These are phyloP conservation scores for Magallana ariakensis DNA, from an alignment of 1,140 invertebrate species.

Conservation along the genomic window DNA sequence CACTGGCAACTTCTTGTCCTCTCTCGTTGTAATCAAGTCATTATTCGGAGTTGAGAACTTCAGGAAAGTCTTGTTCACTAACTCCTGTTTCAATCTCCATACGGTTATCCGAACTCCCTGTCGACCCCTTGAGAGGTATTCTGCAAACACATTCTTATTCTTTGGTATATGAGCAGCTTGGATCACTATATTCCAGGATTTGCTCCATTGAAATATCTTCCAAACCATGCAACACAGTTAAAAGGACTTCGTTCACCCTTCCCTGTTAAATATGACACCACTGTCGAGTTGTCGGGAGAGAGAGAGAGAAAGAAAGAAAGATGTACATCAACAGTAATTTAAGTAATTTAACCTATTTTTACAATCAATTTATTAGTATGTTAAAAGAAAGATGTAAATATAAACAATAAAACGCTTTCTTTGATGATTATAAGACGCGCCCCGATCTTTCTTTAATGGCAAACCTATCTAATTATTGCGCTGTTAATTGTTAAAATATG, in stretches of 20 bases:
- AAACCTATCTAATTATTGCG: too few relatives aligned
- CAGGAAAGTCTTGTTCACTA: not conserved
- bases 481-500: too few relatives aligned
- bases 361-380: too few relatives aligned
- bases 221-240: slow-evolving; percentile 36
- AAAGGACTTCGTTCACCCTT: slow-evolving; percentile 48
- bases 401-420: too few relatives aligned
- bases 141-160: slow-evolving; percentile 17
- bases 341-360: too few relatives aligned
- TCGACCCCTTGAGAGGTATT: slow-evolving; percentile 8
- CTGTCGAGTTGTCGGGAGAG: slow-evolving; percentile 55
- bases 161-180: slow-evolving; percentile 42
- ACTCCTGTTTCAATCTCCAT: slow-evolving; percentile 29
- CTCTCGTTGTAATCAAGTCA: slow-evolving; percentile 35
- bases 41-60: not conserved
- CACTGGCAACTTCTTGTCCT: not conserved
- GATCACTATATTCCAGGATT: not conserved
- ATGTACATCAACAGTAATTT: too few relatives aligned
- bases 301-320: too few relatives aligned
- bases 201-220: slow-evolving; percentile 39
- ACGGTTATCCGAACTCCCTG: slow-evolving; percentile 1
- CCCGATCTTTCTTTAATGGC: too few relatives aligned
- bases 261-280: slow-evolving; percentile 44
- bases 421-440: too few relatives aligned
- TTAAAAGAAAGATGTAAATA: too few relatives aligned